Conservation (phyloP, 53 echinoderm and acorn worm genomes). For the Echinarachnius parma region DNA sequence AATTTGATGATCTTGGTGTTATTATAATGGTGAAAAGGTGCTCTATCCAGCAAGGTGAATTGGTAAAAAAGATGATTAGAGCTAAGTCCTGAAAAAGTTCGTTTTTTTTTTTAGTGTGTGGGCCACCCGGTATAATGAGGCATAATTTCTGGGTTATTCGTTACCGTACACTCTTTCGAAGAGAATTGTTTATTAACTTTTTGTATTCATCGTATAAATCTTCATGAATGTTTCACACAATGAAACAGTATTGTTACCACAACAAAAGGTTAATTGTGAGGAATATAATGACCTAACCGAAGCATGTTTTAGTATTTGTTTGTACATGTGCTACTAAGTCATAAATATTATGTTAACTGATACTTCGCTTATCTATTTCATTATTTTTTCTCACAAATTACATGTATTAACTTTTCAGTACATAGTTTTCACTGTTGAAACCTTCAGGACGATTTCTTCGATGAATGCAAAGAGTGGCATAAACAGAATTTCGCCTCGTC, state of each 20-base stretch:
- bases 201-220: conserved; percentile 19
- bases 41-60: conserved; percentile 12
- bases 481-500: conserved; percentile 27
- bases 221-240: conserved; percentile 6
- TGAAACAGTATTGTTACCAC: neutral
- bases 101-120: neutral
- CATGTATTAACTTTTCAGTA: conserved; percentile 25
- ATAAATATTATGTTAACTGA: conserved; percentile 10
- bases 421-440: conserved; percentile 22
- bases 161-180: neutral
- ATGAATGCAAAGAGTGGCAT: conserved; percentile 22
- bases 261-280: conserved; percentile 16
- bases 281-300: conserved; percentile 12
- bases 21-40: neutral
- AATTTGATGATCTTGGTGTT: neutral
- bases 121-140: conserved; percentile 21
- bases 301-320: neutral
- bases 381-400: neutral
- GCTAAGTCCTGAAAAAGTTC: conserved; percentile 10
- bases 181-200: conserved; percentile 11
- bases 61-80: neutral
- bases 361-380: neutral
- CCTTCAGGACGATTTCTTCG: conserved; percentile 27
- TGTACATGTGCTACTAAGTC: neutral
- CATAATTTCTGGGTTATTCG: conserved; percentile 30